Evolutionary conservation across 2,888 invertebrate species (phyloP).

Genomic region (Steinernema hermaphroditum): DNA sequence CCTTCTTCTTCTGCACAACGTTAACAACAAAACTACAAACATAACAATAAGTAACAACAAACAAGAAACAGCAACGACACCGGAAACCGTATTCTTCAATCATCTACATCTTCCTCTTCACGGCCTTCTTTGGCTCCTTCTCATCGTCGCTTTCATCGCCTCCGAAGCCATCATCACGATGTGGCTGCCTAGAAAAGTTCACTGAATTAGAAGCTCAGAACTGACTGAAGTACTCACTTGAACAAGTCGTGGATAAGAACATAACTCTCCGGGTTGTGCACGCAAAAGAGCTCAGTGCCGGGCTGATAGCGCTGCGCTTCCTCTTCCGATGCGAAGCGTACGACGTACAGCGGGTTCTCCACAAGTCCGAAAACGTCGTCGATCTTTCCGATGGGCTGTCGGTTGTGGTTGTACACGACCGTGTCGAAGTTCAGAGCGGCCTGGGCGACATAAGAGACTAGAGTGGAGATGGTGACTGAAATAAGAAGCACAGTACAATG

Average conservation of each 20-base stretch:
- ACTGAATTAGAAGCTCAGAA: neutral
- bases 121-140: neutral
- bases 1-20: no score
- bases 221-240: no score
- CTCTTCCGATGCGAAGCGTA: neutral
- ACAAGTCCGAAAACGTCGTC: neutral
- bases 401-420: neutral
- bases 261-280: neutral
- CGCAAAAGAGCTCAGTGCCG: neutral
- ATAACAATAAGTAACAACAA: no score
- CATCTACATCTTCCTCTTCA: no score
- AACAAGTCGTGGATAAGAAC: neutral
- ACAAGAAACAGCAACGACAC: no score
- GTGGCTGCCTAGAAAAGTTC: neutral
- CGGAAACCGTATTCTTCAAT: no score
- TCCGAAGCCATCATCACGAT: neutral
- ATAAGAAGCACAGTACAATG: neutral
- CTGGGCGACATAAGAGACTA: neutral
- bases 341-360: neutral
- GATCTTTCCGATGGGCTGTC: conserved; percentile 4
- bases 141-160: neutral
- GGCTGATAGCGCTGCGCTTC: neutral
- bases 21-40: no score
- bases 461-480: neutral
- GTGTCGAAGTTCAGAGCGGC: neutral